Conservation (phyloP, 1,140 invertebrate species). For the Papilio polyxenes region DNA sequence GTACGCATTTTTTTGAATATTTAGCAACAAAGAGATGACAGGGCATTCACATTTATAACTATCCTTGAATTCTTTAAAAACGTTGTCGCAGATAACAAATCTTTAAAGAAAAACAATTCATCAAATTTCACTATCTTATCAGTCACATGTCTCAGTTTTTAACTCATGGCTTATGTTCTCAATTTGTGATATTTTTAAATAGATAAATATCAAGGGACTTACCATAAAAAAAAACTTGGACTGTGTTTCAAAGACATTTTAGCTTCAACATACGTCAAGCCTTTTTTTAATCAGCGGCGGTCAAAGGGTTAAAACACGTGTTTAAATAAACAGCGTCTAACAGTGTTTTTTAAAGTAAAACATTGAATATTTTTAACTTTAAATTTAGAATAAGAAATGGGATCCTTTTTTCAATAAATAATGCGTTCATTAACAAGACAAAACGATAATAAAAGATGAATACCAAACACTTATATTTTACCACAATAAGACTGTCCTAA, state of each 20-base stretch:
- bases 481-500: neutral
- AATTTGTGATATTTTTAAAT: neutral
- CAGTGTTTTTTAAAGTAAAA: too few relatives aligned
- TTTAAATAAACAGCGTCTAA: too few relatives aligned
- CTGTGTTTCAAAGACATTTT: too few relatives aligned
- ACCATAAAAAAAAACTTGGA: too few relatives aligned
- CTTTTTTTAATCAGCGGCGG: too few relatives aligned
- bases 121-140: slow-evolving; percentile 15
- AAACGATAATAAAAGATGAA: neutral
- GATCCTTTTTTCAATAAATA: neutral
- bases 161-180: neutral
- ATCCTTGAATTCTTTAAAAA: neutral
- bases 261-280: too few relatives aligned
- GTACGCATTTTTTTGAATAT: too few relatives aligned
- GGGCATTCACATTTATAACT: neutral
- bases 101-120: slow-evolving; percentile 1
- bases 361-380: neutral
- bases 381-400: neutral
- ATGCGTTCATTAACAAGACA: neutral
- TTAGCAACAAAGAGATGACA: neutral
- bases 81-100: neutral
- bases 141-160: neutral
- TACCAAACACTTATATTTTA: too few relatives aligned
- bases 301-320: too few relatives aligned
- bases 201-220: neutral